Evolutionary conservation across 2,888 invertebrate genomes (phyloP), one percentile per base, ranked within the genome.

Genomic region (Ellobium chinense): DNA sequence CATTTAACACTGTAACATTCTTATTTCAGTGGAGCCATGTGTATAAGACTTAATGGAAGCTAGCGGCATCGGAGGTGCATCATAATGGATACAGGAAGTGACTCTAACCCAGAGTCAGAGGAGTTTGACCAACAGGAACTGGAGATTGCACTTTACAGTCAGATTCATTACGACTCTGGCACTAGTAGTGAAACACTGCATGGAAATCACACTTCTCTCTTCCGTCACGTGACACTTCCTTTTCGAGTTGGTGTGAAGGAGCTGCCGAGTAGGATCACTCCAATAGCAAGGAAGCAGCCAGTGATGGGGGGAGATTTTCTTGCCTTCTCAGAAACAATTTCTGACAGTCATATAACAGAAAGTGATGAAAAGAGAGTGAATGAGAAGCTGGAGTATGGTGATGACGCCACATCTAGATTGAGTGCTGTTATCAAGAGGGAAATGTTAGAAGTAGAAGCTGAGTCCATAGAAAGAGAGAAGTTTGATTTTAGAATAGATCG

Each of bases 91-190:
- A 12, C 34, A 58, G 60, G 36, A n/a, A 12, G 18, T 36, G n/a
- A 27, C 29, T 24, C 58, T 39, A 63, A 54, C 36, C 58, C 80
- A 18, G 76, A 83, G 4, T n/a, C n/a, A n/a, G 75, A 76, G 1
- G 69, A 74, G 60, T 34, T 69, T 34, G 72, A 78, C 58, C 58
- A 76, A n/a, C 60, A 74, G 24, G 83, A 81, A 37, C 24, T 85
- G 54, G 84, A 84, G 62, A 78, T 75, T n/a, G 78, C 72, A n/a
- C 56, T 84, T 46, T 84, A 84, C 69, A 84, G 84, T 75, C 84
- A 79, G 58, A 75, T 82, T n/a, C 84, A 84, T 72, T 81, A 68
- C 74, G 82, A 62, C 24, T 1, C 36, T 14, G 70, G 39, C 31
- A 46, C n/a, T 31, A 21, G 62, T 21, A 63, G 14, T 29, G 74